phyloP scores from a whole-genome alignment of 2,797 vertebrate species.

The Eulemur rubriventer region DNA sequence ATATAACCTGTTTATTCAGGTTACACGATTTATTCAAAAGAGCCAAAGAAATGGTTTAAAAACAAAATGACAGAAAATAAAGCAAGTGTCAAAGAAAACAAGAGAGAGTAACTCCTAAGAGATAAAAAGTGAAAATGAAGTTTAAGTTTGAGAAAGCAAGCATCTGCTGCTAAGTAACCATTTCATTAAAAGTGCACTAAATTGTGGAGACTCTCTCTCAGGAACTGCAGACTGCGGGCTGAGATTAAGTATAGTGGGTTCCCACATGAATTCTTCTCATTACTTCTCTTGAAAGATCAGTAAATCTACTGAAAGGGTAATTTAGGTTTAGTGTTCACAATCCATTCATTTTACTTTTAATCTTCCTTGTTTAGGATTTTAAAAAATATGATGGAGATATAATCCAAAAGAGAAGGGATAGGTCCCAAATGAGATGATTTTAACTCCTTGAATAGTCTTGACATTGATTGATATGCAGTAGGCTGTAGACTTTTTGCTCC shows the following conservation, averaged over 20 bases:
- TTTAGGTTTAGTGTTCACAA: constrained; percentile 66
- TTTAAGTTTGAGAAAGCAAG: constrained; percentile 57
- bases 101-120: constrained; percentile 32
- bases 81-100: constrained; percentile 51
- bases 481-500: not conserved
- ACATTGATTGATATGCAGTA: not conserved
- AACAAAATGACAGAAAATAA: not conserved
- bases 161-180: constrained; percentile 53
- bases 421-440: constrained; percentile 3
- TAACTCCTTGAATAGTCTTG: not conserved
- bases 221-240: constrained; percentile 9
- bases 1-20: not conserved
- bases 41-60: not conserved
- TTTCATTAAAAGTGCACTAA: constrained; percentile 61
- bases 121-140: constrained; percentile 24
- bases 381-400: constrained; percentile 48
- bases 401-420: not conserved
- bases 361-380: constrained; percentile 63
- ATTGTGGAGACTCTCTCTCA: constrained; percentile 18
- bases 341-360: constrained; percentile 62
- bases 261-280: constrained; percentile 68
- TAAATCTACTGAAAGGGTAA: constrained; percentile 67
- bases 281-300: constrained; percentile 66
- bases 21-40: not conserved
- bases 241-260: constrained; percentile 65